These are phyloP conservation scores for Coelopa pilipes DNA, from an alignment of 2,888 invertebrate species.

Conservation along the genomic window DNA sequence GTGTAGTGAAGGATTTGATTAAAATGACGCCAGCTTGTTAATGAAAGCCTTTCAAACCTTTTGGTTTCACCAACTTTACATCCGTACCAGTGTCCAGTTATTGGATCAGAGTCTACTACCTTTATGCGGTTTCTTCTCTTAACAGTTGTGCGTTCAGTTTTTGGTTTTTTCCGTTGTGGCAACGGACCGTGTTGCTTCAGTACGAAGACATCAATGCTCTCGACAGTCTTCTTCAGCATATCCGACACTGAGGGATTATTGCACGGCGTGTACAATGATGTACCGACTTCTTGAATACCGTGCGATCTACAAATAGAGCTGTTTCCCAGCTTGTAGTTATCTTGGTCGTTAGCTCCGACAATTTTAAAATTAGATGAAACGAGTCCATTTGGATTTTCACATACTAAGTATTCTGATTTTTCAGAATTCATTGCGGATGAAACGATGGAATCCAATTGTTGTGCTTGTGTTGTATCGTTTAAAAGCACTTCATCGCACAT, in stretches of 20 bases:
- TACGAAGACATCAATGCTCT: neutral
- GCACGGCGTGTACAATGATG: no score
- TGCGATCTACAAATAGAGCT: no score
- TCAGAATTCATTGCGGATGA: neutral
- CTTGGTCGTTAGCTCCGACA: no score
- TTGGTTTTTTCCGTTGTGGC: neutral
- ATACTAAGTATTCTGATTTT: neutral
- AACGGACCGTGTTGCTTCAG: neutral
- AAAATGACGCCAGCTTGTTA: neutral
- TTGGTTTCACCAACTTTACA: neutral
- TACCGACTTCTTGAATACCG: no score
- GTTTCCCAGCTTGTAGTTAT: no score
- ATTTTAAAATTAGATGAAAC: no score
- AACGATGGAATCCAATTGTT: no score
- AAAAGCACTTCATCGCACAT: no score
- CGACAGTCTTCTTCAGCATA: neutral
- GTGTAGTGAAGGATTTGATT: slow-evolving; percentile 11
- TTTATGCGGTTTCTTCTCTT: neutral
- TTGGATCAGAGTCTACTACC: neutral
- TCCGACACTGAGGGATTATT: neutral
- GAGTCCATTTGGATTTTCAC: neutral
- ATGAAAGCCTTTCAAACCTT: neutral
- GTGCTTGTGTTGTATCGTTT: no score
- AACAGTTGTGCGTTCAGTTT: neutral
- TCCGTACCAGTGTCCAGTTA: neutral